Evolutionary conservation across 2,797 vertebrate species (phyloP).

Genomic region (Brotula barbata): DNA sequence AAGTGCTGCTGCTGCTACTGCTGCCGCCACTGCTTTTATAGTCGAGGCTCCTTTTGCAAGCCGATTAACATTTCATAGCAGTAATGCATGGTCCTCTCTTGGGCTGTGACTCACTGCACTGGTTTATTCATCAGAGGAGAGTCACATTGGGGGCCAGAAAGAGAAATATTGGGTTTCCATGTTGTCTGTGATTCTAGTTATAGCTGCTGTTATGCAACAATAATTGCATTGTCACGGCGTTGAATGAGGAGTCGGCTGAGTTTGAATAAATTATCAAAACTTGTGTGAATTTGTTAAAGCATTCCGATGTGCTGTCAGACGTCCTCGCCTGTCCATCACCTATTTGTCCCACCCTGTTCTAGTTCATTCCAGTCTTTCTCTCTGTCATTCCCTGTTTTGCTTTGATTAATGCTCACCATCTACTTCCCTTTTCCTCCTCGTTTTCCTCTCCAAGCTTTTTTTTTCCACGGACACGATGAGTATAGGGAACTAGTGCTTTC

Average conservation of each 20-base stretch:
- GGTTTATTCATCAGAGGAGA: slow-evolving; percentile 73
- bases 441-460: slow-evolving; percentile 19
- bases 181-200: slow-evolving; percentile 6
- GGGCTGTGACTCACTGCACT: slow-evolving; percentile 60
- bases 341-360: background rate
- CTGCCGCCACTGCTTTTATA: slow-evolving; percentile 62
- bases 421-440: slow-evolving; percentile 21
- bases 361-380: background rate
- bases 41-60: slow-evolving; percentile 54
- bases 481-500: slow-evolving; percentile 56
- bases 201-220: background rate
- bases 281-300: background rate
- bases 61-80: slow-evolving; percentile 77
- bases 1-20: slow-evolving; percentile 33
- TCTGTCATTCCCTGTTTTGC: slow-evolving; percentile 2
- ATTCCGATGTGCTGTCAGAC: background rate
- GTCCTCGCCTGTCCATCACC: background rate
- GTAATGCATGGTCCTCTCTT: slow-evolving; percentile 70
- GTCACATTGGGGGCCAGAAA: slow-evolving; percentile 30
- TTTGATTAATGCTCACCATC: slow-evolving; percentile 40
- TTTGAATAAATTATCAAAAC: background rate
- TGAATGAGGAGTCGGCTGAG: background rate
- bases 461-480: slow-evolving; percentile 45
- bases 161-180: background rate
- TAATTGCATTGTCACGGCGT: background rate